A percentile compares a stretch with the other conserved stretches of the same genome.
phyloP scores from a whole-genome alignment of 2,888 invertebrate genomes.

The Lycia hirtaria region DNA sequence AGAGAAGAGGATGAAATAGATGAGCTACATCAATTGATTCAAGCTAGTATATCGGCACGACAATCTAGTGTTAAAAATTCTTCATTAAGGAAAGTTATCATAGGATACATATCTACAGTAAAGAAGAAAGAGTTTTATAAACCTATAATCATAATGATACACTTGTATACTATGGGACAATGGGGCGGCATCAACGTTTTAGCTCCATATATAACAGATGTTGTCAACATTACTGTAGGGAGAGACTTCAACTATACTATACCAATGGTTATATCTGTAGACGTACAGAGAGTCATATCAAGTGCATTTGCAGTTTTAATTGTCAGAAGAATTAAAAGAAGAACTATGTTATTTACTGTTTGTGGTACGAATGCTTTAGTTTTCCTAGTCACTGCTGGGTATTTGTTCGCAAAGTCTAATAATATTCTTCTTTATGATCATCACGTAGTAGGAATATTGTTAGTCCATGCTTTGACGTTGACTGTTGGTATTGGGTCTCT shows the following conservation, averaged over 20 bases:
- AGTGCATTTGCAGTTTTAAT: conserved; percentile 85
- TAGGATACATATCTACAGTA: conserved; percentile 43
- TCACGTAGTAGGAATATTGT: conserved; percentile 55
- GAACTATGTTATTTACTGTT: conserved; percentile 62
- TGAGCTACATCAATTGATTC: conserved; percentile 67
- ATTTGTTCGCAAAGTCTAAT: conserved; percentile 55
- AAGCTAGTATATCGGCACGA: conserved; percentile 50
- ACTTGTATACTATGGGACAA: conserved; percentile 86
- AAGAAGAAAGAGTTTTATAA: conserved; percentile 79
- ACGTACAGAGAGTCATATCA: conserved; percentile 84
- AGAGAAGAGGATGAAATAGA: conserved; percentile 79
- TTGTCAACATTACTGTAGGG: conserved; percentile 83
- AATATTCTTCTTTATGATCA: conserved; percentile 53
- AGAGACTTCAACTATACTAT: conserved; percentile 84
- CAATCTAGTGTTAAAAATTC: conserved; percentile 63
- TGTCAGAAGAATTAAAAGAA: conserved; percentile 80
- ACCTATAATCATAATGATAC: conserved; percentile 84
- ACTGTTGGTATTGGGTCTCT: conserved; percentile 85
- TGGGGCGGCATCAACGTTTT: conserved; percentile 88
- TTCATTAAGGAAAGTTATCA: conserved; percentile 35
- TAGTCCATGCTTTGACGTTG: conserved; percentile 75
- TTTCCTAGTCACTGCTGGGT: conserved; percentile 57
- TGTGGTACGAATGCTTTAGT: conserved; percentile 58
- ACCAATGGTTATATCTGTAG: conserved; percentile 87
- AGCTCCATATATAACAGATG: conserved; percentile 86